Percentiles rank a stretch among this genome's conserved stretches.
Evolutionary conservation across 2,797 vertebrate species (phyloP).

Genomic region (Cirrhinus molitorella): DNA sequence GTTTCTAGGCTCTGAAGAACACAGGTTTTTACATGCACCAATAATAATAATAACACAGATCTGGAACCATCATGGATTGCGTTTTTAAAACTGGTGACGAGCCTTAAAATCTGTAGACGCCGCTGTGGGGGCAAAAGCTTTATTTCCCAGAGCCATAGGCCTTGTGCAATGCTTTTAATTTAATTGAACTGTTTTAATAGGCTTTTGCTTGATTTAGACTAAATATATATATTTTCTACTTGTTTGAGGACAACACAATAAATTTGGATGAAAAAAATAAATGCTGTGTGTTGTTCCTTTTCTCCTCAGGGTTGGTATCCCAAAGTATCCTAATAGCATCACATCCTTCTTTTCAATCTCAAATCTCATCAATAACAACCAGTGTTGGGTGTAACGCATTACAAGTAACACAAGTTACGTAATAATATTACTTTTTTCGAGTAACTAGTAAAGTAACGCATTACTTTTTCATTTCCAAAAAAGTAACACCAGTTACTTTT

Average conservation of each 20-base stretch:
- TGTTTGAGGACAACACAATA: slow-evolving; percentile 81
- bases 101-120: slow-evolving; percentile 57
- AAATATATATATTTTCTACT: slow-evolving; percentile 82
- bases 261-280: slow-evolving; percentile 73
- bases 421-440: too few species aligned
- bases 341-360: neutral
- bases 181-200: slow-evolving; percentile 70
- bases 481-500: too few species aligned
- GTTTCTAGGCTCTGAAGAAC: slow-evolving; percentile 51
- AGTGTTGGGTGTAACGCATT: too few species aligned
- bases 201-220: slow-evolving; percentile 75
- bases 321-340: neutral
- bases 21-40: slow-evolving; percentile 19
- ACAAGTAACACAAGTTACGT: too few species aligned
- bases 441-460: too few species aligned
- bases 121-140: slow-evolving; percentile 58
- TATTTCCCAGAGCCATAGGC: slow-evolving; percentile 67
- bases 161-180: slow-evolving; percentile 77
- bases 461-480: too few species aligned
- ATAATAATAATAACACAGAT: slow-evolving; percentile 15
- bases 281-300: neutral
- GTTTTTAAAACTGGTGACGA: slow-evolving; percentile 44
- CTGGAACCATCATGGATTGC: slow-evolving; percentile 49
- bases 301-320: neutral
- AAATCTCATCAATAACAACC: neutral